phyloP scores from a whole-genome alignment of 2,888 invertebrate species.

The Odontocerum albicorne region DNA sequence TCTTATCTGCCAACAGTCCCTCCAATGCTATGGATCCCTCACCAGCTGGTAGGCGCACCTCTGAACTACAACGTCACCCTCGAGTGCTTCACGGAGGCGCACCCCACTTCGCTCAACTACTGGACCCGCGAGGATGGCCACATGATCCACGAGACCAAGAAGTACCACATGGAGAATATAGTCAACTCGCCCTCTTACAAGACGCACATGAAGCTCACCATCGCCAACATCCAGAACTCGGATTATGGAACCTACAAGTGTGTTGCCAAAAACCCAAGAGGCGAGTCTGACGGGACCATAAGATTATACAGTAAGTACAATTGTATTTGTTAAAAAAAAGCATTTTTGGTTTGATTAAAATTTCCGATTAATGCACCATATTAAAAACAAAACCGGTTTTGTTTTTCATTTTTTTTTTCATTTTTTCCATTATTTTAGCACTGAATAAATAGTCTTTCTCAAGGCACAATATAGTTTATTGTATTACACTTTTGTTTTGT shows the following conservation, averaged over 20 bases:
- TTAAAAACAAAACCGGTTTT: too few species aligned
- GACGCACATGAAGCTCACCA: conserved; percentile 84
- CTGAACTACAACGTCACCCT: conserved; percentile 80
- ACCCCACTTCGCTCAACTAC: conserved; percentile 87
- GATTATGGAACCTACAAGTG: conserved; percentile 90
- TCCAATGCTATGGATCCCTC: conserved; percentile 90
- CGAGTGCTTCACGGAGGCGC: conserved; percentile 89
- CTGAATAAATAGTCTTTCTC: too few species aligned
- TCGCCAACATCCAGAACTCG: conserved; percentile 71
- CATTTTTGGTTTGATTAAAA: too few species aligned
- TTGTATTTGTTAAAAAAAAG: too few species aligned
- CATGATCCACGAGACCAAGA: conserved; percentile 84
- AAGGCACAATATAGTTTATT: too few species aligned
- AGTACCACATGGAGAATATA: conserved; percentile 77
- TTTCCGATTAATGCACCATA: too few species aligned
- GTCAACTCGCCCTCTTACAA: conserved; percentile 75
- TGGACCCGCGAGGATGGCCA: conserved; percentile 87
- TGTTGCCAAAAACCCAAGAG: conserved; percentile 86
- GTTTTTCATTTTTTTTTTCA: too few species aligned
- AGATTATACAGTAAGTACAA: conserved; percentile 88
- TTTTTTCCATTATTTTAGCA: too few species aligned
- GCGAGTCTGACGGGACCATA: conserved; percentile 88
- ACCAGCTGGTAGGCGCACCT: conserved; percentile 86
- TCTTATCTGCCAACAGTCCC: conserved; percentile 66
- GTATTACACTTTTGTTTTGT: too few species aligned